Conservation (phyloP, 2,113 vertebrate species). For the Hippocampus barbouri region DNA sequence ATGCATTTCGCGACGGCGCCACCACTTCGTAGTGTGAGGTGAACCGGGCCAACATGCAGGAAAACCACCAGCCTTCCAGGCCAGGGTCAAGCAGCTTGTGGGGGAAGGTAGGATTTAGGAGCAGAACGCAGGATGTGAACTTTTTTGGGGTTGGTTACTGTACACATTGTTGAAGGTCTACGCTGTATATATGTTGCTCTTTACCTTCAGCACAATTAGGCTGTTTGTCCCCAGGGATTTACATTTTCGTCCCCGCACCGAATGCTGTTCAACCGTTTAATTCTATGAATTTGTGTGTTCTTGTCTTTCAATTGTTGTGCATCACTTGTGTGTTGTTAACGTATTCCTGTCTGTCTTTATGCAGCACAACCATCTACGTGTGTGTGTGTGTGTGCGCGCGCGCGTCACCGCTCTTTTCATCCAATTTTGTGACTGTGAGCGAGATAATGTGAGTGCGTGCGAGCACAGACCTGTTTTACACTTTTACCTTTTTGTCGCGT, state of each 20-base stretch:
- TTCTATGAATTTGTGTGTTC: neutral
- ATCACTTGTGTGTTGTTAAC: constrained; percentile 10
- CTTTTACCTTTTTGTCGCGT: constrained; percentile 29
- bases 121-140: neutral
- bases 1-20: constrained; percentile 44
- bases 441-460: constrained; percentile 33
- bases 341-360: constrained; percentile 10
- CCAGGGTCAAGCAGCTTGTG: constrained; percentile 34
- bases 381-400: neutral
- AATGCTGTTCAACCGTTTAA: neutral
- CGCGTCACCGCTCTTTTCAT: too few relatives aligned
- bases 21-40: constrained; percentile 30
- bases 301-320: constrained; percentile 1
- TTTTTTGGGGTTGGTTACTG: neutral
- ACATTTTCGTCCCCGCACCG: neutral
- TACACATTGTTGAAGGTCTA: neutral
- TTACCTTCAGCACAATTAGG: too few relatives aligned
- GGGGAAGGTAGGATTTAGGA: constrained; percentile 60
- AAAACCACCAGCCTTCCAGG: constrained; percentile 58
- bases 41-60: constrained; percentile 61
- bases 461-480: neutral
- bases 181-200: too few relatives aligned
- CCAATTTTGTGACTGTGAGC: too few relatives aligned
- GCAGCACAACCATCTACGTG: neutral
- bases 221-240: neutral